phyloP scores from a whole-genome alignment of 2,888 invertebrate genomes.

The Arctia plantaginis region DNA sequence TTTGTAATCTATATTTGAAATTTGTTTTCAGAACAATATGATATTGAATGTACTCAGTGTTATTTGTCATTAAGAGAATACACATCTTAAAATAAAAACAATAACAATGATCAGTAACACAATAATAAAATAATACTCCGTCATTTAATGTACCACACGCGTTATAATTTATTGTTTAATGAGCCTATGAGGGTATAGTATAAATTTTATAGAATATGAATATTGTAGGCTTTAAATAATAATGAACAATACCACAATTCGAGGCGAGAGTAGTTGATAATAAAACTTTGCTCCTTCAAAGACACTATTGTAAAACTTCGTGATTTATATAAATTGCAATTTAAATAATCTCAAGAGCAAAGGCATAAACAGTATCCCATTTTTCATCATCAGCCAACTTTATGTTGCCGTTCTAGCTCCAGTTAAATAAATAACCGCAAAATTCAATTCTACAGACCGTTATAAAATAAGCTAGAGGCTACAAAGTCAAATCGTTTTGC shows the following conservation, averaged over 20 bases:
- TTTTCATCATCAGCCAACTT: conserved; percentile 55
- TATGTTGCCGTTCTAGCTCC: conserved; percentile 65
- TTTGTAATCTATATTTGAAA: background rate
- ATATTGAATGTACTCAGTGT: background rate
- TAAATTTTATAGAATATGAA: conserved; percentile 12
- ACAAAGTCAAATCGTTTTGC: conserved; percentile 84
- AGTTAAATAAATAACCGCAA: conserved; percentile 86
- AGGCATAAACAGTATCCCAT: conserved; percentile 35
- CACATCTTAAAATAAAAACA: background rate
- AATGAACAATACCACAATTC: conserved; percentile 2
- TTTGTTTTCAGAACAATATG: background rate
- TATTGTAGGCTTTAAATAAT: conserved; percentile 11
- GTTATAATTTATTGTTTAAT: background rate
- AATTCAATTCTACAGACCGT: conserved; percentile 86
- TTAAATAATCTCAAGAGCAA: conserved; percentile 38
- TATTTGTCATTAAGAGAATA: background rate
- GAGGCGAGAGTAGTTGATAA: conserved; percentile 4
- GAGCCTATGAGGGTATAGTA: background rate
- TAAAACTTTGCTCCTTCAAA: conserved; percentile 13
- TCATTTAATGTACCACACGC: background rate
- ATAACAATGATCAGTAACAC: background rate
- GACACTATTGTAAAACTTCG: conserved; percentile 23
- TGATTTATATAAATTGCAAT: conserved; percentile 39
- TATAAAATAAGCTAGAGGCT: conserved; percentile 83
- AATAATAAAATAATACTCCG: background rate